A percentile compares a stretch with the other conserved stretches of the same genome.
Conservation (phyloP, 2,113 vertebrate genomes). For the Brachionichthys hirsutus region DNA sequence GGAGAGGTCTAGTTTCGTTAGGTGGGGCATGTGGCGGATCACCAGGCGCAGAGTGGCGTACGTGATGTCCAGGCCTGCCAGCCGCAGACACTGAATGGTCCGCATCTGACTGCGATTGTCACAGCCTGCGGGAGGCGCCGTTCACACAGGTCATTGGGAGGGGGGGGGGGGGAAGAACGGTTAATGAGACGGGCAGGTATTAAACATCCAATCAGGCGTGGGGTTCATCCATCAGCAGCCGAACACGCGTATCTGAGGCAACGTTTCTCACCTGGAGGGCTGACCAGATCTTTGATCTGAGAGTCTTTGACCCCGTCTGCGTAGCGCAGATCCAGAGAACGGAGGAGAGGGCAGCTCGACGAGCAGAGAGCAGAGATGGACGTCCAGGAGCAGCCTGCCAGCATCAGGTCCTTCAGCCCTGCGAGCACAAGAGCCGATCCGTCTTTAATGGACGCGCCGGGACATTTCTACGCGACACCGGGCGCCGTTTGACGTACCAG, state of each 20-base stretch:
- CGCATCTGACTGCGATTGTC: constrained; percentile 97
- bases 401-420: constrained; percentile 94
- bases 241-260: neutral
- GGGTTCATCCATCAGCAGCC: neutral
- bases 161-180: neutral
- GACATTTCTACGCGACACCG: neutral
- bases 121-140: no score
- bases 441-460: neutral
- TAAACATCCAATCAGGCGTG: no score
- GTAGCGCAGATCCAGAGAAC: constrained; percentile 95
- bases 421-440: constrained; percentile 12
- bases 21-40: constrained; percentile 95
- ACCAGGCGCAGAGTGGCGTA: constrained; percentile 94
- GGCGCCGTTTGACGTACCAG: constrained; percentile 72
- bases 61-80: constrained; percentile 92
- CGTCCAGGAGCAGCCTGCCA: constrained; percentile 93
- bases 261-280: constrained; percentile 79
- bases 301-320: constrained; percentile 93
- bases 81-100: constrained; percentile 91
- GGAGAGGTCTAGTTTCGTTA: constrained; percentile 94
- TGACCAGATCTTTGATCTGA: constrained; percentile 93
- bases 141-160: neutral
- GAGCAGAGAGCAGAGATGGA: constrained; percentile 94
- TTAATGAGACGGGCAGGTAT: no score
- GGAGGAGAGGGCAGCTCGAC: constrained; percentile 93